Evolutionary conservation across 2,113 vertebrate genomes (phyloP).

Genomic region (Takifugu flavidus): DNA sequence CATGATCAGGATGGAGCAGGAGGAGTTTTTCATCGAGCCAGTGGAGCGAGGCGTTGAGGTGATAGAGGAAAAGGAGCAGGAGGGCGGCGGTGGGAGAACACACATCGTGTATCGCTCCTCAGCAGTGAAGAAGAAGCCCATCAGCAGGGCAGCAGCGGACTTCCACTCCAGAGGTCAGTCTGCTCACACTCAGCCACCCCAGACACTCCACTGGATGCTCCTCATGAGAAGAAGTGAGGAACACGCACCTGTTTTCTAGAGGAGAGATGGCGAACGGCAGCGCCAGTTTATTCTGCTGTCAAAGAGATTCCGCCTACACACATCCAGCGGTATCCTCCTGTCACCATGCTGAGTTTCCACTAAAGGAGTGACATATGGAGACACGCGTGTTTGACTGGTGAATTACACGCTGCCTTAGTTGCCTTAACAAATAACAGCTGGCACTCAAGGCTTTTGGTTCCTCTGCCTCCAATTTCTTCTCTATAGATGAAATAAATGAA

Average conservation of each 20-base stretch:
- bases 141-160: conserved; percentile 46
- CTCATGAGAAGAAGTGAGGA: background rate
- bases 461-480: conserved; percentile 19
- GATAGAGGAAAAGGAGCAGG: conserved; percentile 68
- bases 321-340: conserved; percentile 22
- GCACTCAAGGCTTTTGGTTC: conserved; percentile 9
- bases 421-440: conserved; percentile 40
- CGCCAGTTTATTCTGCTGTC: conserved; percentile 27
- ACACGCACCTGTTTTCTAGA: conserved; percentile 30
- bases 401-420: conserved; percentile 16
- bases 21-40: conserved; percentile 98
- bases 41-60: conserved; percentile 78
- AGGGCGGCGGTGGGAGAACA: conserved; percentile 79
- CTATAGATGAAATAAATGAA: conserved; percentile 20
- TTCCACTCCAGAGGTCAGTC: conserved; percentile 84
- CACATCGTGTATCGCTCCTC: conserved; percentile 92
- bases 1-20: conserved; percentile 91
- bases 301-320: conserved; percentile 45
- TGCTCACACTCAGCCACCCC: conserved; percentile 4
- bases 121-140: conserved; percentile 74
- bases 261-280: conserved; percentile 32
- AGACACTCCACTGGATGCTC: conserved; percentile 13
- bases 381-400: conserved; percentile 19
- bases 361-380: conserved; percentile 38
- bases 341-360: conserved; percentile 31